Conservation (phyloP, 2,113 vertebrate species). For the Microtus ochrogaster region DNA sequence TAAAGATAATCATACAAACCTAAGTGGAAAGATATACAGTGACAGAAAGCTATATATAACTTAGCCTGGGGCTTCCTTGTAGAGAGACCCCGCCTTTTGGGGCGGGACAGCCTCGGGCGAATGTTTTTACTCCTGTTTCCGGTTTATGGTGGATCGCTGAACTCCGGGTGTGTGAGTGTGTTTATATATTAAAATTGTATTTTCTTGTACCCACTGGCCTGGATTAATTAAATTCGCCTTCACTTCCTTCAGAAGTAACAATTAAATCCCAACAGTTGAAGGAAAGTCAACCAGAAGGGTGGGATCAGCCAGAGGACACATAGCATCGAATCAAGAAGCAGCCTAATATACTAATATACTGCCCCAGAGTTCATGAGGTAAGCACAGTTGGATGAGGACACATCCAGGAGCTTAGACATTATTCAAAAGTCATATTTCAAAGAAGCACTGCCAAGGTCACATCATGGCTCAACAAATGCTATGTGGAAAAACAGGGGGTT, state of each 20-base stretch:
- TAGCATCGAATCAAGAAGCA: not conserved
- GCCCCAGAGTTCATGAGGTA: not conserved
- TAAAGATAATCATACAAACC: not conserved
- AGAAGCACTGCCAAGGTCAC: not conserved
- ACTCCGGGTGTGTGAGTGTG: no score
- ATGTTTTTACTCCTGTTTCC: no score
- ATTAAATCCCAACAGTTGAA: not conserved
- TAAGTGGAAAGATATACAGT: not conserved
- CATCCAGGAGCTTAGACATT: not conserved
- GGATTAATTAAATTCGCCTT: no score
- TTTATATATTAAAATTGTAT: no score
- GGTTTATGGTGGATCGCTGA: no score
- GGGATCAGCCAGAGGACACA: not conserved
- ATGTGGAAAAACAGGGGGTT: not conserved
- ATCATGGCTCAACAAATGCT: not conserved
- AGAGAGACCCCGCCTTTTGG: no score
- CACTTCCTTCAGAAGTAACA: constrained; percentile 21
- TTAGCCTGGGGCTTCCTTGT: not conserved
- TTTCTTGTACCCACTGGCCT: no score
- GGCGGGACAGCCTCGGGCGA: no score
- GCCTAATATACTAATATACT: not conserved
- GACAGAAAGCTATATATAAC: not conserved
- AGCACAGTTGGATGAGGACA: not conserved
- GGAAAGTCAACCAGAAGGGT: not conserved
- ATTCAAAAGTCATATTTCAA: not conserved